Base-by-base conservation (phyloP, 1,140 invertebrate species). In the Drosophila ercepeae region DNA sequence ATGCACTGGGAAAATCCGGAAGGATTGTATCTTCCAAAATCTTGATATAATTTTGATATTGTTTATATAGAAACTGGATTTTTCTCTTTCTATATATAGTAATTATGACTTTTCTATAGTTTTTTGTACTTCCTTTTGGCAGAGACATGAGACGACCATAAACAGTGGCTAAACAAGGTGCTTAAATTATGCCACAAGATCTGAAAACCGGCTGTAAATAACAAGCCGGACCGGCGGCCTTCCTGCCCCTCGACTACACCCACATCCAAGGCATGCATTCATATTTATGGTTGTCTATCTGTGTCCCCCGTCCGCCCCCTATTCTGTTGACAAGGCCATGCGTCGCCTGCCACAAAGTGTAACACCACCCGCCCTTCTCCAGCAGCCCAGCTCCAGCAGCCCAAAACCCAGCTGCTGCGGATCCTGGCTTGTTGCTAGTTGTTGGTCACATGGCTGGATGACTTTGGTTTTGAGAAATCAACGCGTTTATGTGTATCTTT, bases 101-200 rank as follows among this genome's bases (percentile, higher is more conserved):
- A n/a, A n/a, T n/a, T n/a, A n/a, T n/a, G n/a, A n/a, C n/a, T n/a
- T n/a, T 21, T 21, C 4, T 21, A 32, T 14, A 2, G 13, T 27
- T 48, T 60, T 5, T 36, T 5, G 60, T 61, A 55, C 29, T 59
- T 41, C 51, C 45, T 58, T 58, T 63, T 52, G 34, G 48, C 79
- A 78, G 75, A 63, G 82, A 88, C 76, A 82, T 74, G 82, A 77
- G 77, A 74, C 63, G 76, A 82, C 78, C 82, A 88, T 88, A 88
- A 88, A 88, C 82, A 86, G 83, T 82, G 82, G 82, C 82, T 86
- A 86, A 86, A 86, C 77, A 86, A 86, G 82, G 82, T 86, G 82
- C 82, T 86, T 86, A 86, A 86, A 86, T 86, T 88, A 86, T 86
- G 82, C 82, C 83, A 89, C 83, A 86, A 82, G 74, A 82, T 88